A percentile compares a stretch with the other conserved stretches of the same genome.
Conservation (phyloP, 2,113 vertebrate species). For the Microcebus murinus region DNA sequence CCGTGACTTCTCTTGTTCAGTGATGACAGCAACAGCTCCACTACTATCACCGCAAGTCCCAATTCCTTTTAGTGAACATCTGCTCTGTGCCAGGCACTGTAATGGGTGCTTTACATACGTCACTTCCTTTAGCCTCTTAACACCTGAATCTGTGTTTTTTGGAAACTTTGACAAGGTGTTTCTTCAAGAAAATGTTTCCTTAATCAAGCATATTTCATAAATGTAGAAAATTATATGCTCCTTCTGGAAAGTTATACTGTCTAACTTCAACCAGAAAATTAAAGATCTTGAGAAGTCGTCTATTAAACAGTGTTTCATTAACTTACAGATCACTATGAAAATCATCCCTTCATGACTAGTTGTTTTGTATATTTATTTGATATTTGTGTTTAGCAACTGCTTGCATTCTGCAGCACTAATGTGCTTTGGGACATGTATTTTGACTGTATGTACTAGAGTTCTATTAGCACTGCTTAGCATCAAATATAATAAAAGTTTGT, state of each 20-base stretch:
- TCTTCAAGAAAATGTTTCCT: constrained; percentile 14
- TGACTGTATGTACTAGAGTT: background rate
- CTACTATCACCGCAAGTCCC: background rate
- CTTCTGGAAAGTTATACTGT: background rate
- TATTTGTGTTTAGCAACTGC: background rate
- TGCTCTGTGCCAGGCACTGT: background rate
- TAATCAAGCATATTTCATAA: constrained; percentile 2
- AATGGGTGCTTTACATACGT: background rate
- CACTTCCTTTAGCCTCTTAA: background rate
- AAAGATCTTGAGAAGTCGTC: background rate
- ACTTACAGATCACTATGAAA: background rate
- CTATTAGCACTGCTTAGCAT: background rate
- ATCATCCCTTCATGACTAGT: background rate
- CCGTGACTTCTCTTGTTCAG: background rate
- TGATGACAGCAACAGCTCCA: background rate
- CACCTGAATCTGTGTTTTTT: background rate
- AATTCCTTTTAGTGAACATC: background rate
- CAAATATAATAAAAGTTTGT: background rate
- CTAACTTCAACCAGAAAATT: constrained; percentile 47
- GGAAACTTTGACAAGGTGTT: constrained; percentile 12
- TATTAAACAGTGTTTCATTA: background rate
- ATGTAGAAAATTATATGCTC: background rate
- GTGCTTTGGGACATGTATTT: background rate
- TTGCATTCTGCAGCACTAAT: background rate
- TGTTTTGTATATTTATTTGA: background rate